A percentile compares a stretch with the other conserved stretches of the same genome.
phyloP scores from a whole-genome alignment of 1,140 invertebrate genomes.

The Palaemon carinicauda region DNA sequence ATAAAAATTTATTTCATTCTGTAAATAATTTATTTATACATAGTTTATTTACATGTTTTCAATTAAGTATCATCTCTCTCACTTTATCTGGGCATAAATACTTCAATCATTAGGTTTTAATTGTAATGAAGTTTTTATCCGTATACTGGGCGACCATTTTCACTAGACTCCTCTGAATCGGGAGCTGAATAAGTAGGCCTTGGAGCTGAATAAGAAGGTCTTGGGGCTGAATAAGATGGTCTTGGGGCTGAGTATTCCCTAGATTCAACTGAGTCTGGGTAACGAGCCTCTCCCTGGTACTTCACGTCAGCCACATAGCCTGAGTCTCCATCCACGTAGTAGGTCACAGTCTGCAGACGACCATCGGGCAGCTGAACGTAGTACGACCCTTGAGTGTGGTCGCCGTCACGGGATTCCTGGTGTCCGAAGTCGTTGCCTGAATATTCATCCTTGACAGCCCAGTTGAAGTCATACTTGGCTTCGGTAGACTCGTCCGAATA shows the following conservation, averaged over 20 bases:
- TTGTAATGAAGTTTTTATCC: too few species aligned
- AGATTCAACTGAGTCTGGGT: neutral
- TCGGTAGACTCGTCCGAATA: neutral
- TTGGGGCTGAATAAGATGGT: neutral
- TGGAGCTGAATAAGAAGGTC: neutral
- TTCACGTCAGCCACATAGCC: neutral
- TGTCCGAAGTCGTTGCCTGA: constrained; percentile 6
- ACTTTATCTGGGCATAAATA: too few species aligned
- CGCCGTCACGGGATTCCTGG: constrained; percentile 5
- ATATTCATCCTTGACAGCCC: neutral
- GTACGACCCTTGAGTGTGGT: constrained; percentile 9
- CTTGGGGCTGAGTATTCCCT: neutral
- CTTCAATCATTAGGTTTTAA: too few species aligned
- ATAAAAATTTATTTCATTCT: too few species aligned
- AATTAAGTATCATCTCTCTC: too few species aligned
- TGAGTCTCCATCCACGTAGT: neutral
- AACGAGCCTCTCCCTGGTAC: neutral
- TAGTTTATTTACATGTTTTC: too few species aligned
- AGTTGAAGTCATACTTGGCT: constrained; percentile 4
- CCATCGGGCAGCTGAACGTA: constrained; percentile 11
- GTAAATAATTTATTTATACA: too few species aligned
- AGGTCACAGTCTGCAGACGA: neutral
- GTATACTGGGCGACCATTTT: neutral
- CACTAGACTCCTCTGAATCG: neutral
- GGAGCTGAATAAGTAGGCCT: neutral